A percentile compares a stretch with the other conserved stretches of the same genome.
Evolutionary conservation across 2,888 invertebrate genomes (phyloP).

Genomic region (Hydriomena furcata): DNA sequence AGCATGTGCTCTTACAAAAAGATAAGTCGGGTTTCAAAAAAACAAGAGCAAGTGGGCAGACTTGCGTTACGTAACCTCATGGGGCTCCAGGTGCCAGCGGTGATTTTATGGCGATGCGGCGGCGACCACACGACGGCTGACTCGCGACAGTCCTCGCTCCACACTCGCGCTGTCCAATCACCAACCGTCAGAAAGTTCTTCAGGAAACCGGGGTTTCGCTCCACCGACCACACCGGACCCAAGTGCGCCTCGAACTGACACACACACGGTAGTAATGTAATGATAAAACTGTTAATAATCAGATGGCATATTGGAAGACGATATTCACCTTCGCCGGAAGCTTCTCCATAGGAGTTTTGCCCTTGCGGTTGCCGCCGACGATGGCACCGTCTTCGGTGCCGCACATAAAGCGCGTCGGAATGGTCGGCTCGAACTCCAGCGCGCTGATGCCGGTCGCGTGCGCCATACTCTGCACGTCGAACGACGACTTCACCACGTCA

Average conservation of each 20-base stretch:
- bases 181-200: constrained; percentile 97
- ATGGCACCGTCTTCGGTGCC: constrained; percentile 87
- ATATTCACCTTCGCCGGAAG: constrained; percentile 80
- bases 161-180: constrained; percentile 95
- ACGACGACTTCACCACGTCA: constrained; percentile 83
- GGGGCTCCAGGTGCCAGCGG: constrained; percentile 93
- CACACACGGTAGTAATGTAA: too few species aligned
- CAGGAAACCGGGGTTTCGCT: constrained; percentile 95
- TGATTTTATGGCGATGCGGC: constrained; percentile 85
- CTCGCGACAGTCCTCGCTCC: constrained; percentile 97
- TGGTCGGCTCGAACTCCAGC: constrained; percentile 88
- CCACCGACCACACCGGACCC: constrained; percentile 93
- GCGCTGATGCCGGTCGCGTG: constrained; percentile 84
- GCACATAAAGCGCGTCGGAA: constrained; percentile 89
- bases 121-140: constrained; percentile 95
- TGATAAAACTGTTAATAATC: too few species aligned
- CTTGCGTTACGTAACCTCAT: too few species aligned
- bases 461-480: constrained; percentile 78
- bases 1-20: too few species aligned
- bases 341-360: constrained; percentile 86
- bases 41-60: too few species aligned
- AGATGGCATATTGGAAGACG: too few species aligned
- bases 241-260: constrained; percentile 85
- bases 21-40: too few species aligned
- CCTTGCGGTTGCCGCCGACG: constrained; percentile 88